Conservation (phyloP, 2,888 invertebrate genomes). For the Erebia palarica region DNA sequence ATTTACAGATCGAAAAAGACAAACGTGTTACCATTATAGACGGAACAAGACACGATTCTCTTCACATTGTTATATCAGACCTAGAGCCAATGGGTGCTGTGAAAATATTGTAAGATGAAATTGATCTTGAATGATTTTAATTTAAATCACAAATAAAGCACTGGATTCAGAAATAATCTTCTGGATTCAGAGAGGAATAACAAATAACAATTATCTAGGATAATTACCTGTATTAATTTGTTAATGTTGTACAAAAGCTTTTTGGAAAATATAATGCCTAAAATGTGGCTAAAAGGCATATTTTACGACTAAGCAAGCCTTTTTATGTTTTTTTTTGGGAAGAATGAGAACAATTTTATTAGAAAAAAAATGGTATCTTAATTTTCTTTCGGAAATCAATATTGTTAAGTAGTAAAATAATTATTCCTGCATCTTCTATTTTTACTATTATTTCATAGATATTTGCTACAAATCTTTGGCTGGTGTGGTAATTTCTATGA, state of each 20-base stretch:
- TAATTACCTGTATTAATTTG: no score
- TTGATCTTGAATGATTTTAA: not conserved
- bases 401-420: not conserved
- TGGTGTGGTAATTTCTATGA: not conserved
- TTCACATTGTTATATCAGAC: constrained; percentile 51
- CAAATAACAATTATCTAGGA: no score
- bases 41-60: constrained; percentile 50
- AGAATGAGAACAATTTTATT: not conserved
- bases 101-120: not conserved
- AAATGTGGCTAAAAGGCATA: no score
- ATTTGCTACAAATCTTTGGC: not conserved
- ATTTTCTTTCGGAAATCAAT: not conserved
- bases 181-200: no score
- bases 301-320: not conserved
- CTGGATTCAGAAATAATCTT: no score
- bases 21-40: constrained; percentile 54
- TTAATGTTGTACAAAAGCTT: no score
- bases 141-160: not conserved
- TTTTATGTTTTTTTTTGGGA: not conserved
- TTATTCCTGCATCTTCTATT: not conserved
- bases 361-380: not conserved
- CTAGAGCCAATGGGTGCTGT: constrained; percentile 41
- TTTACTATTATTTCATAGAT: not conserved
- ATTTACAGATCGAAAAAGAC: constrained; percentile 58
- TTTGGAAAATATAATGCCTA: no score